A percentile compares a stretch with the other conserved stretches of the same genome.
These are phyloP conservation scores for Antedon mediterranea DNA, from an alignment of 53 echinoderm and acorn worm species.

Conservation along the genomic window DNA sequence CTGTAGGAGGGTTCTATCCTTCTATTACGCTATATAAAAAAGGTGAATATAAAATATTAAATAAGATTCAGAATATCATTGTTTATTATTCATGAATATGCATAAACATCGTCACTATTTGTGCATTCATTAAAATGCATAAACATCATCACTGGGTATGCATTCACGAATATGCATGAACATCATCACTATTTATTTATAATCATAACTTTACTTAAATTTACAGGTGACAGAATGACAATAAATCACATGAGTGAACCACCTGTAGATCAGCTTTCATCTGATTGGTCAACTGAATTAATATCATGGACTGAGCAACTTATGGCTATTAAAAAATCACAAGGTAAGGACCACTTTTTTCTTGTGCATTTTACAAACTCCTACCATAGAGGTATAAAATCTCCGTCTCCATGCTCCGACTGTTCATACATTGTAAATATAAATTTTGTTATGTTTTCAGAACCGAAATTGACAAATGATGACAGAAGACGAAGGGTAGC, in stretches of 20 bases:
- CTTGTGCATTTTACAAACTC: no score
- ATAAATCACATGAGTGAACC: neutral
- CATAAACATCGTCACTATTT: no score
- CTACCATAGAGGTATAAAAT: no score
- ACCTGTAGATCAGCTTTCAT: neutral
- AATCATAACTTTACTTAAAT: neutral
- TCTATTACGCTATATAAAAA: constrained; percentile 52
- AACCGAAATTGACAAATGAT: constrained; percentile 47
- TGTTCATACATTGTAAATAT: no score
- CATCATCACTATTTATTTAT: no score
- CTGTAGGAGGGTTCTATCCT: constrained; percentile 69
- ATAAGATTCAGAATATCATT: no score
- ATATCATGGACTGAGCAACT: neutral
- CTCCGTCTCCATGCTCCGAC: no score
- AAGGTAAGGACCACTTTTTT: neutral
- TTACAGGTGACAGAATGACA: neutral
- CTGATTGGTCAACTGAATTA: neutral
- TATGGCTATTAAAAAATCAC: neutral
- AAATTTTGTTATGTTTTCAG: no score
- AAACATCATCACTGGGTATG: no score
- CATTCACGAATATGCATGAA: no score
- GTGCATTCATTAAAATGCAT: no score
- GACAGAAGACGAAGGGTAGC: constrained; percentile 54
- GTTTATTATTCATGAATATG: no score
- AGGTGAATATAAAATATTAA: constrained; percentile 53